Evolutionary conservation across 1,140 invertebrate species (phyloP), one percentile per base, ranked within the genome.

Genomic region (Tigriopus japonicus): DNA sequence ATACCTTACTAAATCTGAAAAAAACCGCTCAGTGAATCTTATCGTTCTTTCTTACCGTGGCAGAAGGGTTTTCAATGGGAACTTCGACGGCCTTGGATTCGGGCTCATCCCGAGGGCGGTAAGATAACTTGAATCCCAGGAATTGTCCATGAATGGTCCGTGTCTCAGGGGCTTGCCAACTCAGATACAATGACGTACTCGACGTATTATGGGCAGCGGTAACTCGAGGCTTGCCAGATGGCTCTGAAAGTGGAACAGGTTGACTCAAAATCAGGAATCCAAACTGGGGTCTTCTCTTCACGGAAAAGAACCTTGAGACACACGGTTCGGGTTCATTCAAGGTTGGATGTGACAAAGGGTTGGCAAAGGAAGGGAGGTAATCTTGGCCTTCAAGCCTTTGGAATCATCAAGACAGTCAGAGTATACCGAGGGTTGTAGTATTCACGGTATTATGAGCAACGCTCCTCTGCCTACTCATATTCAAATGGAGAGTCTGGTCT

Each of bases 101-200:
- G 15, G 15, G 15, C 15, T 21, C 52, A 14, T 54, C 58, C 56
- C 63, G 56, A 23, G 64, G 65, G 13, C 66, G 51, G 56, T 66
- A 68, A 14, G 65, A 63, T 23, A 69, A 64, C 28, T 64, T 60
- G 59, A 71, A 70, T 15, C 70, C 69, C 19, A 68, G 56, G 62
- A 71, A 71, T 52, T 71, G 68, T 14, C 69, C 69, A 61, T 71
- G 69, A 35, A 71, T 68, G n/a, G 67, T 69, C 21, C 62, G 49
- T 17, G 59, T 54, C 23, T 64, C 63, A 24, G 69, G 69, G 55
- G 69, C 69, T 21, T 53, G 52, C 70, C 70, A 71, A 52, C 67
- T 53, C 6, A 71, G 35, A 23, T 67, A 61, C 9, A 71, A 63
- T 0, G 68, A 64, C 13, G 66, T 64, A 55, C 62, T 60, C 49